Base-by-base conservation (phyloP, 2,113 vertebrate genomes). In the Vulpes vulpes region DNA sequence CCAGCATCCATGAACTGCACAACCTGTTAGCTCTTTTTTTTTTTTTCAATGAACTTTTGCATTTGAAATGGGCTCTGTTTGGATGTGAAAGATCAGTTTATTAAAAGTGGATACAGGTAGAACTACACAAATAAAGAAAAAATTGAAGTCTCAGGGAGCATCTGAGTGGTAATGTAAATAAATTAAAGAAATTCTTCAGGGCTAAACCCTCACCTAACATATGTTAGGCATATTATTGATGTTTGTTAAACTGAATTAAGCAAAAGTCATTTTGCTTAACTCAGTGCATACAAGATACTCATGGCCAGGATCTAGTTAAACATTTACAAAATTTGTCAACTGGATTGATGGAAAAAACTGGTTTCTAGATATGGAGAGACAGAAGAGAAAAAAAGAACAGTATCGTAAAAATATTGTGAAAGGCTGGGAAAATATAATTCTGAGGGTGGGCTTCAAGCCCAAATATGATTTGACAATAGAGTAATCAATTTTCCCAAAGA, bases 401-500 rank as follows among this genome's bases (percentile, higher is more conserved):
- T 84, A 32, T 25, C 69, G 2, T 32, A 8, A 27, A 93, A 86
- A 5, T 10, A 71, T 3, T 25, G 2, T n/a, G 38, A 87, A 94
- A 74, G 38, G 3, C 32, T 69, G 1, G 53, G n/a, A 81, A 94
- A 94, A 94, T 35, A 11, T 2, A 51, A 69, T 59, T 79, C 9
- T 53, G 22, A 65, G 38, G 43, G 91, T 74, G 35, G 22, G 2
- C 19, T 94, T 87, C 51, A 7, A 35, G 89, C 5, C 69, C 23
- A 85, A 81, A 51, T 64, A 27, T 53, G 22, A 87, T 79, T 94
- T 87, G 71, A 74, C 22, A 49, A 49, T 64, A n/a, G n/a, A 94
- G 83, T 76, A 97, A 86, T 87, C 57, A 60, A 79, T 4, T 92
- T 96, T 94, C 38, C 55, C 35, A 86, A 80, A 73, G 69, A 55